phyloP scores from a whole-genome alignment of 2,888 invertebrate species.

The Agrilus cyanescens region DNA sequence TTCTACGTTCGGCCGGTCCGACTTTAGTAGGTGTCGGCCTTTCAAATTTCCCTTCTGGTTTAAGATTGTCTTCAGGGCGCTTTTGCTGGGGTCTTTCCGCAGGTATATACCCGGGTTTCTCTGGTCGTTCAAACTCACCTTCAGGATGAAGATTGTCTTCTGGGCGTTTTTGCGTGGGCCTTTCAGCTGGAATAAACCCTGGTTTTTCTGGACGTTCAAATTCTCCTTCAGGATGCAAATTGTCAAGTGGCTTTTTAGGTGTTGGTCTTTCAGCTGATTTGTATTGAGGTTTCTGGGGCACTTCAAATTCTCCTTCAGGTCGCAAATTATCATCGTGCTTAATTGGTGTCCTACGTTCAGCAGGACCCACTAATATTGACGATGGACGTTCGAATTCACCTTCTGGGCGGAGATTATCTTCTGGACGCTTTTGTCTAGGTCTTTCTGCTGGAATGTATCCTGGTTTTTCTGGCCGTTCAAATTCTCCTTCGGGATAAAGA shows the following conservation, averaged over 20 bases:
- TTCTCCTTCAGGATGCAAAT: constrained; percentile 42
- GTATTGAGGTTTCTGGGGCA: constrained; percentile 26
- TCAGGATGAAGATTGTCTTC: constrained; percentile 31
- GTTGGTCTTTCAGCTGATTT: constrained; percentile 32
- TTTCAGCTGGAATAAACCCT: constrained; percentile 26
- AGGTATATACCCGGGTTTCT: constrained; percentile 31
- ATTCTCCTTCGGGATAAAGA: constrained; percentile 35
- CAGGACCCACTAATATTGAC: constrained; percentile 31
- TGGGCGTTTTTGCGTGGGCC: no score
- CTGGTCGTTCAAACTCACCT: constrained; percentile 32
- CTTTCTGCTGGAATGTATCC: constrained; percentile 28
- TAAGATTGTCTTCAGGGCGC: constrained; percentile 44
- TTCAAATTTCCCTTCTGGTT: constrained; percentile 43
- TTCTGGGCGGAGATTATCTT: constrained; percentile 42
- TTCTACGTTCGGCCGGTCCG: constrained; percentile 27
- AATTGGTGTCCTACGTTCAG: constrained; percentile 26
- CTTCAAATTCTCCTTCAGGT: constrained; percentile 34
- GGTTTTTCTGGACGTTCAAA: constrained; percentile 34
- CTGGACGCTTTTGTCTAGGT: constrained; percentile 33
- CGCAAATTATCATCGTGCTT: constrained; percentile 32
- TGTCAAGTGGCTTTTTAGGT: constrained; percentile 48
- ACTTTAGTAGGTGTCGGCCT: constrained; percentile 21
- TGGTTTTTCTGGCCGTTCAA: constrained; percentile 34
- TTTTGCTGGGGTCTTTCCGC: constrained; percentile 42
- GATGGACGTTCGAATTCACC: constrained; percentile 37